phyloP scores from a whole-genome alignment of 2,113 vertebrate species.

The Amphiprion percula region DNA sequence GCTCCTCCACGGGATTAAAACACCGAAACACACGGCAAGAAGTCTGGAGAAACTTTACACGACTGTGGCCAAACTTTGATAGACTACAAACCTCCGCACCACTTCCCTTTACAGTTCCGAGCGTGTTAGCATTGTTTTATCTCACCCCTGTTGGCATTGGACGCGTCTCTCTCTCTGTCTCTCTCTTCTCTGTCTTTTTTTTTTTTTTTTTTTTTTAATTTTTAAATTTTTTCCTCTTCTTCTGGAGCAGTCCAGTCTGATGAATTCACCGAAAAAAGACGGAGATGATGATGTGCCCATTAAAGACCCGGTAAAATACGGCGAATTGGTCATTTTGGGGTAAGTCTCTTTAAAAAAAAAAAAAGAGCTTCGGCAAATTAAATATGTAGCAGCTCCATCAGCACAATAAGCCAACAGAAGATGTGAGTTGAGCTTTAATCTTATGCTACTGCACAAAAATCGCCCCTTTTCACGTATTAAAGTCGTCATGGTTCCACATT shows the following conservation, averaged over 20 bases:
- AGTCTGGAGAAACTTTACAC: constrained; percentile 70
- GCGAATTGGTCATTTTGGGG: constrained; percentile 95
- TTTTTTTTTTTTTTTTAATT: too few relatives aligned
- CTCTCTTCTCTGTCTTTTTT: too few relatives aligned
- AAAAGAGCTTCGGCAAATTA: constrained; percentile 8
- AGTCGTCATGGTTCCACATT: background rate
- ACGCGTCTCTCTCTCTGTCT: constrained; percentile 34
- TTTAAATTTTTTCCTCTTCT: constrained; percentile 17
- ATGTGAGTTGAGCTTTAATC: constrained; percentile 41
- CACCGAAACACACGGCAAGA: constrained; percentile 56
- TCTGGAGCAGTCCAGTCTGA: constrained; percentile 83
- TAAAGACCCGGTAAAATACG: constrained; percentile 96
- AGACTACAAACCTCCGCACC: constrained; percentile 26
- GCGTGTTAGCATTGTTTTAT: constrained; percentile 77
- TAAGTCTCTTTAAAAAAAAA: constrained; percentile 79
- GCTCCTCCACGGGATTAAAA: constrained; percentile 66
- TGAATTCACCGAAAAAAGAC: constrained; percentile 94
- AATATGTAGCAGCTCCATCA: constrained; percentile 11
- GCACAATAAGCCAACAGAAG: constrained; percentile 34
- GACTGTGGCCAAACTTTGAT: constrained; percentile 73
- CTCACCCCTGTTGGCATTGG: constrained; percentile 57
- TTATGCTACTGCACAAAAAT: background rate
- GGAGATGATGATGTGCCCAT: constrained; percentile 91
- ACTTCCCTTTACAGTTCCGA: constrained; percentile 65
- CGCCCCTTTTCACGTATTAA: background rate